Base-by-base conservation (phyloP, 2,888 invertebrate genomes). In the Eueremaeus valkanovi region DNA sequence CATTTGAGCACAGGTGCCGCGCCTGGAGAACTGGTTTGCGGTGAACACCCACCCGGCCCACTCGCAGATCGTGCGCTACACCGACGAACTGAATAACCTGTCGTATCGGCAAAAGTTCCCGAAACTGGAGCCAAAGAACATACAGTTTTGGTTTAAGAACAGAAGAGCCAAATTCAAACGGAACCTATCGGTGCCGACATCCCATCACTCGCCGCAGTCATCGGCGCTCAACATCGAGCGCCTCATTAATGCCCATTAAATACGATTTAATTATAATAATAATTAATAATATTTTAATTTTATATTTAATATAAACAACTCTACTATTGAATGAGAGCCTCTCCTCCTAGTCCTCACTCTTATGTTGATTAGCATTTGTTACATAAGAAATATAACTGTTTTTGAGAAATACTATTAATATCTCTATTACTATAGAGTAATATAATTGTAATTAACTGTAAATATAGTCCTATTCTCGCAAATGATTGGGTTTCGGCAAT, bases 91-190 rank as follows among this genome's bases (percentile, higher is more conserved):
- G 8, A 84, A 84, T 78, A 81, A 80, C 55, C 81, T 83, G 6
- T 81, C 81, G 58, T 80, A 82, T 72, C 36, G 78, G 49, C 76
- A 96, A 85, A 97, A 98, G 85, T 99, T 98, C 84, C 99, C 98
- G 0, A 90, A 94, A n/a, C 87, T 99, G 78, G 98, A 98, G 84
- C 95, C 97, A 61, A 98, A 98, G 86, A 99, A 99, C 83, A 97
- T 99, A 79, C 98, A 99, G 85, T 95, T 99, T 84, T 99, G 99
- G 99, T 99, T 97, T 85, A 97, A 97, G 85, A 99, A 99, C 83
- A 90, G 98, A 61, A 88, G 99, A 76, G 99, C 99, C 80, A 99
- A 99, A 85, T 95, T 95, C 85, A 99, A 99, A 86, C 88, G 98
- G 21, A 75, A 70, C 29, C 58, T 58, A 18, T 33, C 49, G 29